Conservation (phyloP, 2,797 vertebrate species). For the Catostomus latipinnis region DNA sequence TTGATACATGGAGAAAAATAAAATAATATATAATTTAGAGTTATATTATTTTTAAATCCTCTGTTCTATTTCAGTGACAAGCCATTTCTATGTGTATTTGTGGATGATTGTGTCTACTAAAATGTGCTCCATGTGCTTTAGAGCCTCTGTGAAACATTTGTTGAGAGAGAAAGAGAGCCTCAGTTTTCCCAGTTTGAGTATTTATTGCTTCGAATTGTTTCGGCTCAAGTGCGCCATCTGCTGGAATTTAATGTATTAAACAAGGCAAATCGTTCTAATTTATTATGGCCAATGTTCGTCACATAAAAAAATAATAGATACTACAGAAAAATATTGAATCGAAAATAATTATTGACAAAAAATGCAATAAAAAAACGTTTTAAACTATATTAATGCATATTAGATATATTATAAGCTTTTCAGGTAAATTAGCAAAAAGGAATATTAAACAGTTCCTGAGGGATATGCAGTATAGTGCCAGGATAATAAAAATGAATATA, state of each 20-base stretch:
- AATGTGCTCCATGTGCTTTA: not conserved
- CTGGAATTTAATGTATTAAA: not conserved
- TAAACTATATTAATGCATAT: too few species aligned
- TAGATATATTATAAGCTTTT: too few species aligned
- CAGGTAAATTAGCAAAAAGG: too few species aligned
- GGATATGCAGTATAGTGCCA: too few species aligned
- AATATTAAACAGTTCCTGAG: too few species aligned
- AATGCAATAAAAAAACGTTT: too few species aligned
- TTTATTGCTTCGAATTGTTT: not conserved
- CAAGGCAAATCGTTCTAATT: not conserved
- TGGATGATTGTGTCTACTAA: not conserved
- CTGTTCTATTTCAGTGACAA: not conserved
- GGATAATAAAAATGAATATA: too few species aligned
- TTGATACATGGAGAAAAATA: too few species aligned
- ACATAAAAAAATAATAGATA: too few species aligned
- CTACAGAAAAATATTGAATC: not conserved
- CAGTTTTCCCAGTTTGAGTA: not conserved
- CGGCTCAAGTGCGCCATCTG: constrained; percentile 8
- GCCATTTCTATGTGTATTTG: not conserved
- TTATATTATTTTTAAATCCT: not conserved
- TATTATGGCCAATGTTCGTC: not conserved
- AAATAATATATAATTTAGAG: not conserved
- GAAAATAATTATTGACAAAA: too few species aligned
- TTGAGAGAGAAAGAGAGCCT: not conserved
- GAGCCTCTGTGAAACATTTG: constrained; percentile 11